A percentile compares a stretch with the other conserved stretches of the same genome.
These are phyloP conservation scores for Sinella curviseta DNA, from an alignment of 1,140 invertebrate genomes.

Conservation along the genomic window DNA sequence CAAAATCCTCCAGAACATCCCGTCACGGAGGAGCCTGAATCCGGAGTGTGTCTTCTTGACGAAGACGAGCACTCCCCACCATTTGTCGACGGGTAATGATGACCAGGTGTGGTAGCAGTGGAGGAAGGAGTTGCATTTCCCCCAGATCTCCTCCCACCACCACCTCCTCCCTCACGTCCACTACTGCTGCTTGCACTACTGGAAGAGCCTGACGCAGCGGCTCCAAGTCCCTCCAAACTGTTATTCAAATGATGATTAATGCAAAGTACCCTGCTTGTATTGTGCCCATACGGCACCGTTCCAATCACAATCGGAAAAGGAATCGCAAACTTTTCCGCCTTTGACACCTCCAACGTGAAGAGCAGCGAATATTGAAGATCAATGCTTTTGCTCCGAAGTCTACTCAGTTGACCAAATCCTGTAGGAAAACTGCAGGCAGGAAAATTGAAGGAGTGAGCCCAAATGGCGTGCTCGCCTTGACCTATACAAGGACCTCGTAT, in stretches of 20 bases:
- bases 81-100: neutral
- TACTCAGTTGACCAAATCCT: neutral
- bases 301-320: constrained; percentile 22
- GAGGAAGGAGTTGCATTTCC: neutral
- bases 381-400: neutral
- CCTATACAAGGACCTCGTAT: constrained; percentile 2
- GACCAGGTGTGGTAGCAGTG: neutral
- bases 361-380: constrained; percentile 7
- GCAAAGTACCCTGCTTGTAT: neutral
- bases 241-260: neutral
- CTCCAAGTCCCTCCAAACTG: neutral
- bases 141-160: neutral
- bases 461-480: constrained; percentile 5
- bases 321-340: constrained; percentile 12
- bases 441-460: neutral
- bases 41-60: neutral
- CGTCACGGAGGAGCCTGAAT: neutral
- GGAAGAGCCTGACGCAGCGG: neutral
- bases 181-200: neutral
- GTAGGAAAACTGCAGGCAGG: neutral
- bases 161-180: neutral
- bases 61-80: neutral
- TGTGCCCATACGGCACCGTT: neutral
- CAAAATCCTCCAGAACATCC: neutral
- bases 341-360: constrained; percentile 16